These are phyloP conservation scores for Brachyhypopomus gauderio DNA, from an alignment of 2,113 vertebrate genomes.

Conservation along the genomic window DNA sequence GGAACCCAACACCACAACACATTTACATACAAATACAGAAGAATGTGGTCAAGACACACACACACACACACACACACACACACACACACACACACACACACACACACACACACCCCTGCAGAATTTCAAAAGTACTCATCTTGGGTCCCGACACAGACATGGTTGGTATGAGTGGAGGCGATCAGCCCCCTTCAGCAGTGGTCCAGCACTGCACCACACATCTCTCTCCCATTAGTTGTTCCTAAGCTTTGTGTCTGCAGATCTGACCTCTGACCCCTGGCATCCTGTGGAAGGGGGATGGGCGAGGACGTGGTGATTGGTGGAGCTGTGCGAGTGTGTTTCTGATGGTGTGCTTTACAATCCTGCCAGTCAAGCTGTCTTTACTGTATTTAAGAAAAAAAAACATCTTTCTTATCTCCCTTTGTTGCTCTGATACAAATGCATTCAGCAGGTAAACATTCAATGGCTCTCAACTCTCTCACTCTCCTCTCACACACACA, in stretches of 20 bases:
- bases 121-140: neutral
- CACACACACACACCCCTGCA: neutral
- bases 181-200: no score
- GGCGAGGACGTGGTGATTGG: constrained; percentile 40
- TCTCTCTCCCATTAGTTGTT: constrained; percentile 47
- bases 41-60: constrained; percentile 48
- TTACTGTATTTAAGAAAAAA: constrained; percentile 25
- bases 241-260: constrained; percentile 50
- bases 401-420: neutral
- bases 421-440: neutral
- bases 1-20: constrained; percentile 19
- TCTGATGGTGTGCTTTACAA: constrained; percentile 10
- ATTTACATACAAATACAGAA: constrained; percentile 48
- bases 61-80: neutral
- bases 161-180: no score
- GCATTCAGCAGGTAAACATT: neutral
- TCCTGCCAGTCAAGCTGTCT: constrained; percentile 8
- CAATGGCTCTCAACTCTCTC: neutral
- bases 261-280: constrained; percentile 45
- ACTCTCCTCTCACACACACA: constrained; percentile 10
- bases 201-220: neutral
- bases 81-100: neutral
- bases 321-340: constrained; percentile 7
- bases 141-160: neutral
- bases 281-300: constrained; percentile 54